Evolutionary conservation across 2,888 invertebrate species (phyloP), one percentile per base, ranked within the genome.

Genomic region (Palloptera scutellata): DNA sequence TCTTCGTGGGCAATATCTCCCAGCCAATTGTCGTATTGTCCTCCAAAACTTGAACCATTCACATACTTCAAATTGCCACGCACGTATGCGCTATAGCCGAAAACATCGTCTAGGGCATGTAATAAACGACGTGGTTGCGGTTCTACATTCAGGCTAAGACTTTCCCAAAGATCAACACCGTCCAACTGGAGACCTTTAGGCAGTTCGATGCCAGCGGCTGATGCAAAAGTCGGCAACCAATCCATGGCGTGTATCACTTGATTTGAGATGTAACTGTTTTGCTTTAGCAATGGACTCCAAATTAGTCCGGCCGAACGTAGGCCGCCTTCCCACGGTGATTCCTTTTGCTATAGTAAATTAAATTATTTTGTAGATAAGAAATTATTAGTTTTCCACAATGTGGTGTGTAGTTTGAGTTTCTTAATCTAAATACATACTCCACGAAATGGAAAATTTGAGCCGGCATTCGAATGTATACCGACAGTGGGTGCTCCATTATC

Each of bases 401-500:
- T 41, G 41, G 12, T 54, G n/a, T n/a, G n/a, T 48, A 13, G 9
- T 40, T 30, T 8, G 43, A 57, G 48, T 43, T 30, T 9, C 3
- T 6, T 42, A 4, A 12, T 59, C n/a, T 10, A 17, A 17, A 42
- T 15, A 76, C 86, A 86, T 86, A 91, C 92, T 17, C 94, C 94
- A 82, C 91, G 87, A 61, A 93, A 84, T 1, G 94, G 94, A 87
- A 89, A 91, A 84, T 93, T 93, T n/a, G 92, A 93, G 11, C 91
- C 93, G 61, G 88, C 88, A 85, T 95, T 96, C 55, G 87, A 83
- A 79, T 91, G 89, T 55, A 88, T 80, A 0, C 94, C 95, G 64
- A 87, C 85, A 0, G 93, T 91, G 63, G 93, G 93, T 0, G 92
- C 94, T 2, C 96, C 95, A 81, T 97, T 97, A 83, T 97, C 97